Evolutionary conservation across 2,888 invertebrate genomes (phyloP), one percentile per base, ranked within the genome.

Genomic region (Caenorhabditis wallacei): DNA sequence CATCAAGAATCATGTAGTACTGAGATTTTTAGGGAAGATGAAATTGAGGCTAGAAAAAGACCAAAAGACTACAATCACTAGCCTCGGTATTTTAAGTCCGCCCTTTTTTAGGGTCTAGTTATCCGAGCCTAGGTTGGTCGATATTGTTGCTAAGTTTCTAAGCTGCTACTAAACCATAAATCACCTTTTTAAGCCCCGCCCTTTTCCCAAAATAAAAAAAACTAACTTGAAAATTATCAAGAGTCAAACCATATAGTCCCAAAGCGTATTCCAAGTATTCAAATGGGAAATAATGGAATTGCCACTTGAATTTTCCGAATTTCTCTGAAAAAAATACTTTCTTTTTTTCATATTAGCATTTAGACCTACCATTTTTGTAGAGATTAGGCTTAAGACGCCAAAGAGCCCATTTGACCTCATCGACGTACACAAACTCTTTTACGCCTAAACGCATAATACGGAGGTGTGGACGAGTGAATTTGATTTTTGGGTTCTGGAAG

Each of bases 171-270:
- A n/a, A n/a, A n/a, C n/a, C n/a, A n/a, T n/a, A n/a, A n/a, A n/a
- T n/a, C n/a, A n/a, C n/a, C n/a, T n/a, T n/a, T n/a, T n/a, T n/a
- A n/a, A n/a, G n/a, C n/a, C n/a, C n/a, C n/a, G n/a, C n/a, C n/a
- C n/a, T n/a, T n/a, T n/a, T n/a, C n/a, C n/a, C n/a, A n/a, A n/a
- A n/a, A n/a, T n/a, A n/a, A n/a, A n/a, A n/a, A n/a, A n/a, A n/a
- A n/a, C n/a, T n/a, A n/a, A n/a, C n/a, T n/a, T n/a, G n/a, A n/a
- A n/a, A n/a, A n/a, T n/a, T n/a, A n/a, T n/a, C n/a, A n/a, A n/a
- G n/a, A n/a, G n/a, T n/a, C n/a, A n/a, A n/a, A n/a, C n/a, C 64
- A 35, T 11, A 64, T 24, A 64, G 30, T 26, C 30, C 30, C 26
- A 64, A 37, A 0, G 48, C 48, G 18, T 24, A 48, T 5, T 46